A percentile compares a stretch with the other conserved stretches of the same genome.
phyloP scores from a whole-genome alignment of 1,140 invertebrate genomes.

The Drosophila pectinifera region DNA sequence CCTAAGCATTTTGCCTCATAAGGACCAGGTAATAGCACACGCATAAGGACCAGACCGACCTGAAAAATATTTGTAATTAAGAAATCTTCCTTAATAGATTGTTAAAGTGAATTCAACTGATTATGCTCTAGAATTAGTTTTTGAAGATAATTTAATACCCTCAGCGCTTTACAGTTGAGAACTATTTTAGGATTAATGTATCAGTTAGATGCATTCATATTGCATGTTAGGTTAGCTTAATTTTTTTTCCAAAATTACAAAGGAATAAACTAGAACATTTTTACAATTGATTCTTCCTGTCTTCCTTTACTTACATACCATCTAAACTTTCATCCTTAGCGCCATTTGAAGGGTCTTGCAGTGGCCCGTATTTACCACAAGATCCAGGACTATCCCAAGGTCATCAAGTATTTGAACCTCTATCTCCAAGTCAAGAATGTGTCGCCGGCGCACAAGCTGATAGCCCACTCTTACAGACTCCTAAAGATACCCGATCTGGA shows the following conservation, averaged over 20 bases:
- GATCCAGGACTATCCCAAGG: slow-evolving; percentile 90
- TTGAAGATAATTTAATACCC: too few species aligned
- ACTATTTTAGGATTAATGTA: too few species aligned
- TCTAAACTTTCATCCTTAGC: slow-evolving; percentile 85
- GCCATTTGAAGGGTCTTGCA: slow-evolving; percentile 88
- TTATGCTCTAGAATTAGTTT: too few species aligned
- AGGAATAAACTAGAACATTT: background rate
- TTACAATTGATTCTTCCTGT: too few species aligned
- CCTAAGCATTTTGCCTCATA: slow-evolving; percentile 42
- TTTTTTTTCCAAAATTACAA: background rate
- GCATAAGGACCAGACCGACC: too few species aligned
- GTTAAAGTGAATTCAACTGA: too few species aligned
- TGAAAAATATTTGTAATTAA: too few species aligned
- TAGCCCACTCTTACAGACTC: slow-evolving; percentile 91
- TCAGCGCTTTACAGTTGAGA: too few species aligned
- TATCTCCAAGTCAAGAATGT: slow-evolving; percentile 92
- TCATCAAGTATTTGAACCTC: slow-evolving; percentile 88
- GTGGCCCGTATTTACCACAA: slow-evolving; percentile 91
- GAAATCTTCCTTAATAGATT: too few species aligned
- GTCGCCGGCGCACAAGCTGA: slow-evolving; percentile 91
- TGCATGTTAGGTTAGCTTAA: too few species aligned
- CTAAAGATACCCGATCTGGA: slow-evolving; percentile 88
- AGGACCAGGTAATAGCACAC: too few species aligned
- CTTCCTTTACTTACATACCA: slow-evolving; percentile 2
- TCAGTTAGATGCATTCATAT: too few species aligned